These are phyloP conservation scores for Tupaia chinensis DNA, from an alignment of 2,113 vertebrate species.

Conservation along the genomic window DNA sequence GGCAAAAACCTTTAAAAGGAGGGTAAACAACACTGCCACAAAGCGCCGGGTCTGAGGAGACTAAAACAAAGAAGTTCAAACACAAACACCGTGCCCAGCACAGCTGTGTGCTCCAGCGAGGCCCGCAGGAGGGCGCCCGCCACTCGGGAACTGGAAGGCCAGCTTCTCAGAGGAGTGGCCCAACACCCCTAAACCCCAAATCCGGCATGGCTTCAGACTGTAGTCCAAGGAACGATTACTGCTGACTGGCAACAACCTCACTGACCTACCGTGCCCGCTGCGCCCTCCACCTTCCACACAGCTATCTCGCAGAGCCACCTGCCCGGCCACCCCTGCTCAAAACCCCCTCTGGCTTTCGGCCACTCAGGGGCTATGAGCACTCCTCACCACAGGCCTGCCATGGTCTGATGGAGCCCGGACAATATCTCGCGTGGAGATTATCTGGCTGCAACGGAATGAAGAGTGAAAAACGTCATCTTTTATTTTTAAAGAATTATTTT, in stretches of 20 bases:
- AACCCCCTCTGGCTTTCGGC: background rate
- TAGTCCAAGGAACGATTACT: background rate
- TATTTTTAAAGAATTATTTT: no score
- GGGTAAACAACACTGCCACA: no score
- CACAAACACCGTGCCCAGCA: no score
- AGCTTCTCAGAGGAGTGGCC: background rate
- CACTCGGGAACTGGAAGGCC: background rate
- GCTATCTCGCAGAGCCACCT: background rate
- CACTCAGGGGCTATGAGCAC: no score
- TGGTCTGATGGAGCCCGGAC: no score
- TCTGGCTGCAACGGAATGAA: no score
- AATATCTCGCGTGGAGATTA: no score
- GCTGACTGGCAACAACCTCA: background rate
- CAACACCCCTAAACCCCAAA: background rate
- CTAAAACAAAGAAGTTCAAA: background rate
- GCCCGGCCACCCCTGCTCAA: background rate
- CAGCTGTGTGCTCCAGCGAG: background rate
- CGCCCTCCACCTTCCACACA: no score
- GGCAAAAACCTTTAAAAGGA: no score
- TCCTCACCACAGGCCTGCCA: no score
- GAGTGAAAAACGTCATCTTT: no score
- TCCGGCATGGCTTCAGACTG: background rate
- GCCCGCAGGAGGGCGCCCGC: background rate
- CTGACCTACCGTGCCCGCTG: background rate
- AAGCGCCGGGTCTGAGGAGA: no score